Conservation (phyloP, 2,888 invertebrate genomes). For the Eumerus sabulonum region DNA sequence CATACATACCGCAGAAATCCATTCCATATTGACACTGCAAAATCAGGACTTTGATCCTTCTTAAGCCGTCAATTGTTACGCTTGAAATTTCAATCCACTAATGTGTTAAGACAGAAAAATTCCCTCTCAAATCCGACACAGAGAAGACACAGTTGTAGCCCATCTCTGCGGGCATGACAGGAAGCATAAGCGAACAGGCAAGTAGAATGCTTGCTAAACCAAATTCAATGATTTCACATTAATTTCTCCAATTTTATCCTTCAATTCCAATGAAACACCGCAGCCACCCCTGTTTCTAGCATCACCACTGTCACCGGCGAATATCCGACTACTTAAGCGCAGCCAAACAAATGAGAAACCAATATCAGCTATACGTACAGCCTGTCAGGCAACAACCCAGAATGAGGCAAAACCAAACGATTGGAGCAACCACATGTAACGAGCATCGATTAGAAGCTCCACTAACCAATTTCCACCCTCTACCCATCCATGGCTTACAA, state of each 20-base stretch:
- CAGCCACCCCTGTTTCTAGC: conserved; percentile 5
- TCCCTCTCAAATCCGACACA: conserved; percentile 13
- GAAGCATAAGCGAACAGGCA: conserved; percentile 6
- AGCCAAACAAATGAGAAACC: conserved; percentile 55
- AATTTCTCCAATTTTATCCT: conserved; percentile 68
- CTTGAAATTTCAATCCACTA: conserved; percentile 61
- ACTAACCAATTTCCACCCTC: conserved; percentile 52
- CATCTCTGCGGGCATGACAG: not conserved
- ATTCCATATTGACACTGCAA: conserved; percentile 48
- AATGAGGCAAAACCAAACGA: conserved; percentile 59
- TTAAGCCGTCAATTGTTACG: conserved; percentile 45
- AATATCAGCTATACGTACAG: not conserved
- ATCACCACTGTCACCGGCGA: conserved; percentile 1
- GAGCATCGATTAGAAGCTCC: conserved; percentile 66
- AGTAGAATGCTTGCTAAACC: conserved; percentile 64
- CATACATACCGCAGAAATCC: conserved; percentile 3
- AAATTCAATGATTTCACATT: conserved; percentile 68
- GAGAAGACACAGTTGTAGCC: not conserved
- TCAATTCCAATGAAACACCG: conserved; percentile 59
- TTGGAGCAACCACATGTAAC: conserved; percentile 66
- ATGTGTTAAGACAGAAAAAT: conserved; percentile 65
- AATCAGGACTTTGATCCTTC: conserved; percentile 45
- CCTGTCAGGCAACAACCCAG: conserved; percentile 24
- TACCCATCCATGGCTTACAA: conserved; percentile 31
- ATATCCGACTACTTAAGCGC: conserved; percentile 17